These are phyloP conservation scores for Nomada ruficornis DNA, from an alignment of 2,888 invertebrate species.

Conservation along the genomic window DNA sequence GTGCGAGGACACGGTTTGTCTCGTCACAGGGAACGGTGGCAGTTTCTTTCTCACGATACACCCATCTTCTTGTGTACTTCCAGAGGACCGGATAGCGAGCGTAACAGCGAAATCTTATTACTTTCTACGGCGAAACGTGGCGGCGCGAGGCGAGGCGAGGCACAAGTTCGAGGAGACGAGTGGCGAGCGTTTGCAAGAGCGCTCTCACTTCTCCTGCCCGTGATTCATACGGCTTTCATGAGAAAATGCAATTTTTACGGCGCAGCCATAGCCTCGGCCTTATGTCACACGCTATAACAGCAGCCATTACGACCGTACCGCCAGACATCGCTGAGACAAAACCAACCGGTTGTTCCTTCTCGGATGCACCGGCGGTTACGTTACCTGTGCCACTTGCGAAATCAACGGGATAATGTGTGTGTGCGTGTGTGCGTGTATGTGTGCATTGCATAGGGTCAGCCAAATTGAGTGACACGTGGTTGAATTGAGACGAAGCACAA, in stretches of 20 bases:
- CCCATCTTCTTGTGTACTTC: conserved; percentile 17
- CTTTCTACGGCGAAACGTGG: conserved; percentile 39
- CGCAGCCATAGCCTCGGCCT: conserved; percentile 45
- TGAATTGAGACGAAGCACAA: too few species aligned
- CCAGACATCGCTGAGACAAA: conserved; percentile 66
- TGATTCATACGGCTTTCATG: conserved; percentile 70
- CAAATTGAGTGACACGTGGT: too few species aligned
- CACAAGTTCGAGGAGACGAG: conserved; percentile 34
- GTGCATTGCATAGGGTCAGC: too few species aligned
- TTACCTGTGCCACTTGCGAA: conserved; percentile 37
- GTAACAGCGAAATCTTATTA: conserved; percentile 68
- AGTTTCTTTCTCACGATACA: conserved; percentile 58
- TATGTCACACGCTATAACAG: conserved; percentile 65
- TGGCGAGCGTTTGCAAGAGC: not conserved
- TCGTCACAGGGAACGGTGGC: not conserved
- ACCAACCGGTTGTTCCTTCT: conserved; percentile 46
- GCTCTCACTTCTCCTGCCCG: conserved; percentile 41
- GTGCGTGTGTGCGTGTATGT: too few species aligned
- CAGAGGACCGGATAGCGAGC: conserved; percentile 28
- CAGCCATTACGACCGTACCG: conserved; percentile 45
- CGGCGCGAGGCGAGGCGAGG: not conserved
- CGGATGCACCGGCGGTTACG: conserved; percentile 33
- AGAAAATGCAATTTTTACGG: conserved; percentile 70
- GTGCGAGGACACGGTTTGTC: conserved; percentile 18
- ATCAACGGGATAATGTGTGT: conserved; percentile 4